Evolutionary conservation across 2,888 invertebrate species (phyloP).

Genomic region (Stomorhina lunata): DNA sequence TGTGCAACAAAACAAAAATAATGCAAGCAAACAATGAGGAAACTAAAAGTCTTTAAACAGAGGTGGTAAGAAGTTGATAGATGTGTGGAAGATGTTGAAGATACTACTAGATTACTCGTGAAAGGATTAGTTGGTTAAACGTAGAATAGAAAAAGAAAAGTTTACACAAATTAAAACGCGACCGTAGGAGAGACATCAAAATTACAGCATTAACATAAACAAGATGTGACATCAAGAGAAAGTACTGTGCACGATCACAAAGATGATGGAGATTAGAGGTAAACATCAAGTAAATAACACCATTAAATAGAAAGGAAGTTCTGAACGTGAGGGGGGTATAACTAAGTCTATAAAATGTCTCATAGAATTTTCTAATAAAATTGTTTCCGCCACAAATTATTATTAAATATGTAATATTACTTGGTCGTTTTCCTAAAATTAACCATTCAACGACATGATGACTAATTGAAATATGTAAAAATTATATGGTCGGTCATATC

Average conservation of each 20-base stretch:
- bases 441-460: constrained; percentile 8
- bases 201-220: constrained; percentile 35
- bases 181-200: constrained; percentile 9
- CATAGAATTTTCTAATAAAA: neutral
- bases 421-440: constrained; percentile 20
- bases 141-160: constrained; percentile 63
- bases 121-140: constrained; percentile 32
- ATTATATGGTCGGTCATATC: no score
- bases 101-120: constrained; percentile 38
- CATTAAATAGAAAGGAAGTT: no score
- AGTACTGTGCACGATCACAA: neutral
- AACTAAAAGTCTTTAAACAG: constrained; percentile 56
- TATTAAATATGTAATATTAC: neutral
- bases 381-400: neutral
- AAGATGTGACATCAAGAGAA: constrained; percentile 1
- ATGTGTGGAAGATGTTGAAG: constrained; percentile 46
- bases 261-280: no score
- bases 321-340: no score
- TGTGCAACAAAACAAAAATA: constrained; percentile 75
- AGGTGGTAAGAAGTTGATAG: constrained; percentile 27
- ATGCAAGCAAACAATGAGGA: constrained; percentile 65
- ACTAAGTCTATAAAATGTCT: neutral
- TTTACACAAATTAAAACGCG: constrained; percentile 55
- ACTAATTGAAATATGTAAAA: neutral
- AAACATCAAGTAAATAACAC: neutral